A percentile compares a stretch with the other conserved stretches of the same genome.
phyloP scores from a whole-genome alignment of 1,140 invertebrate species.

The Rhyacophila brunnea region DNA sequence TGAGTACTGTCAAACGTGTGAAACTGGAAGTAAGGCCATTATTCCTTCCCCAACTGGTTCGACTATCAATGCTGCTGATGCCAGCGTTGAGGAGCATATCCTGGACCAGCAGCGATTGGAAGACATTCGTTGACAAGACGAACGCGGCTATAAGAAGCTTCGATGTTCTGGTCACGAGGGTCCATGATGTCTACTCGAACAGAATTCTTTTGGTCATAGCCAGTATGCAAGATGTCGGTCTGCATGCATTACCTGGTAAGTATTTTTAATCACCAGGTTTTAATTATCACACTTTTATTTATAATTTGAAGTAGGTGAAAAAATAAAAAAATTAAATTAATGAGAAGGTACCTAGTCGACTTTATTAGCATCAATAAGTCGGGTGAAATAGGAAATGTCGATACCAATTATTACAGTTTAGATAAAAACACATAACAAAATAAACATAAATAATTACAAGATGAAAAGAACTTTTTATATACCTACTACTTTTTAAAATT shows the following conservation, averaged over 20 bases:
- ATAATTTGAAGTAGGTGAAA: too few species aligned
- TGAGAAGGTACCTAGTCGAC: too few species aligned
- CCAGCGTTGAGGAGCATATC: constrained; percentile 75
- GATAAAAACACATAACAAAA: too few species aligned
- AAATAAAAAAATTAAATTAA: too few species aligned
- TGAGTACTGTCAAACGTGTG: constrained; percentile 69
- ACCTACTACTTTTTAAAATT: too few species aligned
- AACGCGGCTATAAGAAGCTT: constrained; percentile 75
- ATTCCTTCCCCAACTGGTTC: constrained; percentile 81
- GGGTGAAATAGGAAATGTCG: too few species aligned
- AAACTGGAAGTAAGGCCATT: constrained; percentile 83
- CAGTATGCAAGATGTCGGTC: constrained; percentile 80
- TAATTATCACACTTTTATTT: too few species aligned
- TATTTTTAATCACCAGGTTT: too few species aligned
- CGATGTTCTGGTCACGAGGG: constrained; percentile 77
- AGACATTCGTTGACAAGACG: constrained; percentile 66
- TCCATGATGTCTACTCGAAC: constrained; percentile 90
- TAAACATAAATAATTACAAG: too few species aligned
- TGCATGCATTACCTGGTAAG: constrained; percentile 71
- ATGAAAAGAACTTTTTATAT: too few species aligned
- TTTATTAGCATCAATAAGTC: too few species aligned
- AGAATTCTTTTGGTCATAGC: constrained; percentile 84
- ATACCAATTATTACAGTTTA: too few species aligned
- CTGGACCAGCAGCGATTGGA: constrained; percentile 80
- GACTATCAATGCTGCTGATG: constrained; percentile 74